Base-by-base conservation (phyloP, 2,797 vertebrate genomes). In the Lepus oiostolus region DNA sequence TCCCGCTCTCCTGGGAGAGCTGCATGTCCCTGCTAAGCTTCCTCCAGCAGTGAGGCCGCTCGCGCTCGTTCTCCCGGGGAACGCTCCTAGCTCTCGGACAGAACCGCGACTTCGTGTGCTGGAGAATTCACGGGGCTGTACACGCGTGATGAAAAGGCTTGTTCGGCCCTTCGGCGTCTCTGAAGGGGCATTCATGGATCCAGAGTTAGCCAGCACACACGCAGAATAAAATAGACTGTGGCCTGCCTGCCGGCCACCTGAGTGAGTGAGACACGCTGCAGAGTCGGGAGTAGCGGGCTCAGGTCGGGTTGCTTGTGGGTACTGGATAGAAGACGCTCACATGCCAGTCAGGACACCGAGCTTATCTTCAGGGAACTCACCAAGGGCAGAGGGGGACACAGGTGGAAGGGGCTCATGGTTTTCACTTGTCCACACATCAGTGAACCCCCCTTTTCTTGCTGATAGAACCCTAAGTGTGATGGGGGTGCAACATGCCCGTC, bases 401-500 rank as follows among this genome's bases (percentile, higher is more conserved):
- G 54, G 54, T 7, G 1, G 54, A 58, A 58, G 54, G 54, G 54
- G 54, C 54, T 58, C 4, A 19, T 58, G 19, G 4, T 14, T 14
- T 38, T 19, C 8, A 14, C 2, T 9, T 21, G 58, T 3, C 42
- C 11, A 17, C 9, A 8, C 21, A 9, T 11, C 32, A 42, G 21
- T 12, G 4, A 24, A 7, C 28, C 12, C 13, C 19, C 50, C 38
- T 19, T 63, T 19, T 50, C 58, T 87, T 65, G 26, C n/a, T 12
- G 12, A 19, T 17, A 17, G n/a, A 63, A 47, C 54, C 32, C 8
- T 70, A 32, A n/a, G 42, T 1, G 16, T 60, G 42, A 7, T 7
- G 4, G 7, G 30, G 6, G 5, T 2, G 4, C 30, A 16, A 4
- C 7, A 6, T 42, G n/a, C 38, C 7, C n/a, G 11, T 24, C 13